Conservation (phyloP, 2,113 vertebrate genomes). For the Piprites chloris region DNA sequence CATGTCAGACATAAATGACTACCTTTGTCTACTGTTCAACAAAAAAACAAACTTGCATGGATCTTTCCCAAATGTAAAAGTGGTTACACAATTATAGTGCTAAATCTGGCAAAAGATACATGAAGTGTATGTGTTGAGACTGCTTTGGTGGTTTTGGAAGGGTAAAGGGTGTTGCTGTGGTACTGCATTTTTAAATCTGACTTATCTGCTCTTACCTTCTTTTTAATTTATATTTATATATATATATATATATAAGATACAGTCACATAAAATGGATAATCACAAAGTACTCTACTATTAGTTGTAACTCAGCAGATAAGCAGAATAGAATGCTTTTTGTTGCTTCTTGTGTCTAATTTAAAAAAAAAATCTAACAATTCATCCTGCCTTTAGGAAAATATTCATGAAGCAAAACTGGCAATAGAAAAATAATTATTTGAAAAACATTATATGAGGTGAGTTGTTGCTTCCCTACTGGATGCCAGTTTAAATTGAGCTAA, state of each 20-base stretch:
- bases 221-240: background rate
- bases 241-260: background rate
- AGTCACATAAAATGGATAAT: constrained; percentile 5
- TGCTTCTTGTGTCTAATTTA: background rate
- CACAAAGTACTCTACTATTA: background rate
- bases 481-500: constrained; percentile 93
- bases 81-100: background rate
- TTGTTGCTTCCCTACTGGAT: constrained; percentile 87
- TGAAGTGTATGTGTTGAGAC: background rate
- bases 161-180: background rate
- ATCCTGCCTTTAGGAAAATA: constrained; percentile 71
- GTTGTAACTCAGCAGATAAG: background rate
- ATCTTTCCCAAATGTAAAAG: constrained; percentile 34
- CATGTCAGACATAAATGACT: constrained; percentile 43
- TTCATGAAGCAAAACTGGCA: constrained; percentile 74
- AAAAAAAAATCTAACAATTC: background rate
- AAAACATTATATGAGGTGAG: constrained; percentile 88
- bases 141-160: background rate
- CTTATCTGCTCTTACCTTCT: background rate
- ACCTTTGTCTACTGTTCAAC: constrained; percentile 27
- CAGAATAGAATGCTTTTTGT: background rate
- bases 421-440: constrained; percentile 83
- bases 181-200: background rate
- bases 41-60: background rate
- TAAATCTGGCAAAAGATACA: background rate